phyloP scores from a whole-genome alignment of 2,113 vertebrate species.

The Callionymus lyra region DNA sequence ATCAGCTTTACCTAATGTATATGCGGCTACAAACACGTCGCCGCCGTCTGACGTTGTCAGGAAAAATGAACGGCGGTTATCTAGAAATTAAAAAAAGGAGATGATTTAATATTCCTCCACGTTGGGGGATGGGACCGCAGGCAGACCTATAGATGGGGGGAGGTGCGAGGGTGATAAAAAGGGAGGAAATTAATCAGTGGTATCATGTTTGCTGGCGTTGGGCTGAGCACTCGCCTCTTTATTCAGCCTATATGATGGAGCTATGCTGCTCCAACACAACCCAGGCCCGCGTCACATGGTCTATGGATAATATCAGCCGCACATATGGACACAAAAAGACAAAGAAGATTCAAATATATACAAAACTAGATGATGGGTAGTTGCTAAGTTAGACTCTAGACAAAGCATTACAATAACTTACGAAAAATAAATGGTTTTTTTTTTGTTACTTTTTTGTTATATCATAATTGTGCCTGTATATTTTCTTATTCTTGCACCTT shows the following conservation, averaged over 20 bases:
- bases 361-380: too few species aligned
- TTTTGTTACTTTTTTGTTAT: too few species aligned
- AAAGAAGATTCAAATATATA: too few species aligned
- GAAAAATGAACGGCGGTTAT: slow-evolving; percentile 60
- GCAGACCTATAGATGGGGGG: slow-evolving; percentile 19
- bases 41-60: slow-evolving; percentile 29
- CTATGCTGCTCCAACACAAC: slow-evolving; percentile 45
- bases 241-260: slow-evolving; percentile 46
- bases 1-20: slow-evolving; percentile 32
- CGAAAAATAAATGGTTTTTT: too few species aligned
- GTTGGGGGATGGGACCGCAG: slow-evolving; percentile 28
- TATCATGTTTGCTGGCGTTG: slow-evolving; percentile 55
- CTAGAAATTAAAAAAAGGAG: slow-evolving; percentile 57
- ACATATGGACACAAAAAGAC: too few species aligned
- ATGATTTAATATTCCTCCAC: slow-evolving; percentile 61
- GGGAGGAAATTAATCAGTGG: slow-evolving; percentile 67
- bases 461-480: too few species aligned
- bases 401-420: too few species aligned
- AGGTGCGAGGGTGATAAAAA: slow-evolving; percentile 38
- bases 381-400: too few species aligned
- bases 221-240: slow-evolving; percentile 60
- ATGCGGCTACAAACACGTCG: slow-evolving; percentile 34
- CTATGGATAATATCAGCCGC: too few species aligned
- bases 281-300: slow-evolving; percentile 13
- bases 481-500: too few species aligned